Percentiles rank a stretch among this genome's conserved stretches.
phyloP scores from a whole-genome alignment of 1,140 invertebrate species.

The Ridgeia piscesae region DNA sequence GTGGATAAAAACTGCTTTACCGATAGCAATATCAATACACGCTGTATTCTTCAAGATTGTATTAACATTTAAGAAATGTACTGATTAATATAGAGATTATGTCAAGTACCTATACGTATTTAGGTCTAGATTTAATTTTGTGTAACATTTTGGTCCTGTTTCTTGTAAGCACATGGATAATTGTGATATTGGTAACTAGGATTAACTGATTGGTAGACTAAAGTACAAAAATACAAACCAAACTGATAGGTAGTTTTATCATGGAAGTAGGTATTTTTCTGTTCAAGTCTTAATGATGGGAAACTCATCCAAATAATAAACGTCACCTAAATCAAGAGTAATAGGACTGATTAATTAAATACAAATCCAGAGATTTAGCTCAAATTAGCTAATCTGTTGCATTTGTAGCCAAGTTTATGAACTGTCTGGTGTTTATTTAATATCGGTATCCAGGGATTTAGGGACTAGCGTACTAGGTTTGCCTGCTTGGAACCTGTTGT shows the following conservation, averaged over 20 bases:
- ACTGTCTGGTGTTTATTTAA: not conserved
- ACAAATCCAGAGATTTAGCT: not conserved
- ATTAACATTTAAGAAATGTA: not conserved
- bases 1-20: no score
- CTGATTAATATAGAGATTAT: not conserved
- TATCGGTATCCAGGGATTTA: not conserved
- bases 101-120: not conserved
- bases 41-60: no score
- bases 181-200: not conserved
- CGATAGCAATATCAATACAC: not conserved
- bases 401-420: not conserved
- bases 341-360: no score
- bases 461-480: not conserved
- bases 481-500: not conserved
- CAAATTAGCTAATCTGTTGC: not conserved
- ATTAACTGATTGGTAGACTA: not conserved
- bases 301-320: not conserved
- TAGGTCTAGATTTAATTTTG: not conserved
- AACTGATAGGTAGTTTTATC: no score
- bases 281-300: not conserved
- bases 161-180: not conserved
- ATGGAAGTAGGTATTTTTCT: no score
- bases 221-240: no score
- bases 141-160: not conserved
- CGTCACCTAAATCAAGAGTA: no score